phyloP scores from a whole-genome alignment of 2,888 invertebrate species.

The Dromius quadrimaculatus region DNA sequence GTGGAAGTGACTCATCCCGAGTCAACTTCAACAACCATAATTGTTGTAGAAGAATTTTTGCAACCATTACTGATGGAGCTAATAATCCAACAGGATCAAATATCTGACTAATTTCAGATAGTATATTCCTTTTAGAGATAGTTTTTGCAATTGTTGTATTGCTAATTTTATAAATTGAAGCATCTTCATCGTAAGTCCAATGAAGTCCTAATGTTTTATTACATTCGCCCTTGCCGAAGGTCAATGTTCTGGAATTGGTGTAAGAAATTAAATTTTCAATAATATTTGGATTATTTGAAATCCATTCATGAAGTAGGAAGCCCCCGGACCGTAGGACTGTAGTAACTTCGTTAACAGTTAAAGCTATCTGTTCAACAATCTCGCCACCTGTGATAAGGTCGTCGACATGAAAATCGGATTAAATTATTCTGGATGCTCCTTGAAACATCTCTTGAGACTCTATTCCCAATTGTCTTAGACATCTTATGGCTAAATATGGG shows the following conservation, averaged over 20 bases:
- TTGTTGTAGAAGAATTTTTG: too few relatives aligned
- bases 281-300: background rate
- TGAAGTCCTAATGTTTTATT: background rate
- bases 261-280: background rate
- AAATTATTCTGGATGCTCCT: background rate
- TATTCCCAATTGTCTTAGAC: too few relatives aligned
- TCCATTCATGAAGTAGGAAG: background rate
- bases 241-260: background rate
- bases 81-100: too few relatives aligned
- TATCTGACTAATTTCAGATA: too few relatives aligned
- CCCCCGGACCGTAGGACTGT: background rate
- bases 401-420: background rate
- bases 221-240: background rate
- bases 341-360: background rate
- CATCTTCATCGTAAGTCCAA: too few relatives aligned
- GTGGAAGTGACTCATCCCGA: too few relatives aligned
- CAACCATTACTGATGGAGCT: too few relatives aligned
- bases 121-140: background rate
- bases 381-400: background rate
- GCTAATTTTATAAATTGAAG: background rate
- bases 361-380: background rate
- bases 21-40: too few relatives aligned
- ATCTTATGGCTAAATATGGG: too few relatives aligned
- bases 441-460: too few relatives aligned
- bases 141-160: background rate